A percentile compares a stretch with the other conserved stretches of the same genome.
phyloP scores from a whole-genome alignment of 2,797 vertebrate species.

The Phaenicophaeus curvirostris region DNA sequence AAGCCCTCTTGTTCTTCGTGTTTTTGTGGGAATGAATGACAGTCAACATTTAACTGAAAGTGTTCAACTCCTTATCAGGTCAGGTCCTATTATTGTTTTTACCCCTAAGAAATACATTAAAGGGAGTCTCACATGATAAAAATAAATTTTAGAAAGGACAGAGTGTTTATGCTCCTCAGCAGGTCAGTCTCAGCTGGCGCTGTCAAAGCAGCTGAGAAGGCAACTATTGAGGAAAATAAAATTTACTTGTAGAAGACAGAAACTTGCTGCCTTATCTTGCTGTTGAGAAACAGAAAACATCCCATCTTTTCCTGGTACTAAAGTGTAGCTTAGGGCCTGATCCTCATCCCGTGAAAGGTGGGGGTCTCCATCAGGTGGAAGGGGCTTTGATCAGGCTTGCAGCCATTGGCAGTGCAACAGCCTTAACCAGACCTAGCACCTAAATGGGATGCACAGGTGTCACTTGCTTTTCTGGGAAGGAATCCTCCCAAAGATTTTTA shows the following conservation, averaged over 20 bases:
- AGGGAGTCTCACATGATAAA: not conserved
- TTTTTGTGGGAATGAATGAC: not conserved
- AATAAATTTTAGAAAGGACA: not conserved
- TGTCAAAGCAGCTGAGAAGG: not conserved
- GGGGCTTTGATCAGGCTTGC: not conserved
- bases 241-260: not conserved
- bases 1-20: not conserved
- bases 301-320: not conserved
- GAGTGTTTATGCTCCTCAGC: not conserved
- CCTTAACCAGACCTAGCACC: not conserved
- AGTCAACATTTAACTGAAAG: not conserved
- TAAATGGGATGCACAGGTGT: not conserved
- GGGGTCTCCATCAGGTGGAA: not conserved
- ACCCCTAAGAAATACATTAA: not conserved
- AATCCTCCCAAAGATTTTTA: not conserved
- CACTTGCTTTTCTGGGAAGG: not conserved
- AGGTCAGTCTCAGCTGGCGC: not conserved
- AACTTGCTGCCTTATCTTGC: not conserved
- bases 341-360: not conserved
- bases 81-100: not conserved
- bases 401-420: accelerated
- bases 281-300: not conserved
- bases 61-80: not conserved
- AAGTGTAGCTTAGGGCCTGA: not conserved
- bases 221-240: not conserved